These are phyloP conservation scores for Leptopilina clavipes DNA, from an alignment of 1,140 invertebrate species.

Conservation along the genomic window DNA sequence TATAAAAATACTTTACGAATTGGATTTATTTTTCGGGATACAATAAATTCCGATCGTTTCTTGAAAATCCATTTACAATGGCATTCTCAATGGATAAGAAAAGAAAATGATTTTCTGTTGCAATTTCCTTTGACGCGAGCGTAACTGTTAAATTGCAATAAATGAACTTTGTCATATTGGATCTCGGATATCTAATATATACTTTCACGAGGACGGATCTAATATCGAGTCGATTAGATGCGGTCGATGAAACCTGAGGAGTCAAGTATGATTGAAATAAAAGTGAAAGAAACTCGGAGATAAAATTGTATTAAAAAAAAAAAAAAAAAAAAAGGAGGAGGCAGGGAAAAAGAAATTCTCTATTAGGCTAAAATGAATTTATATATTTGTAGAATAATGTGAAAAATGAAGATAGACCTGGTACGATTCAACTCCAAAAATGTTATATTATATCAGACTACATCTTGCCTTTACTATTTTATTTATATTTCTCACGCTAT, in stretches of 20 bases:
- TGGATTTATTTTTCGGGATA: no score
- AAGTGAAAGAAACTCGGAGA: no score
- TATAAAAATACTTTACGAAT: no score
- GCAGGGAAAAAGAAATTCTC: no score
- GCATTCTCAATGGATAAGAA: no score
- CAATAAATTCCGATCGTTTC: no score
- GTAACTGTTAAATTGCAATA: neutral
- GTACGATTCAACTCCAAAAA: neutral
- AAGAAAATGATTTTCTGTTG: no score
- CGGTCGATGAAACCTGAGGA: neutral
- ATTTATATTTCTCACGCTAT: conserved; percentile 33
- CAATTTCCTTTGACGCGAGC: neutral
- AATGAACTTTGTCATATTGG: neutral
- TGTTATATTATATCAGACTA: neutral
- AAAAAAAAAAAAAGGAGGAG: neutral
- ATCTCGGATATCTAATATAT: neutral
- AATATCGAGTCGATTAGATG: conserved; percentile 1
- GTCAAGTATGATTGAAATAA: neutral
- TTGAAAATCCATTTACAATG: no score
- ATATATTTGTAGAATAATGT: neutral
- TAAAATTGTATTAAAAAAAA: neutral
- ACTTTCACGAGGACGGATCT: neutral
- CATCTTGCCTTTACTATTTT: neutral
- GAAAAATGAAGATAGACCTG: neutral
- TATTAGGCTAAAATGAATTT: neutral